Percentiles rank a stretch among this genome's conserved stretches.
These are phyloP conservation scores for Galaxias olidus DNA, from an alignment of 2,797 vertebrate genomes.

Conservation along the genomic window DNA sequence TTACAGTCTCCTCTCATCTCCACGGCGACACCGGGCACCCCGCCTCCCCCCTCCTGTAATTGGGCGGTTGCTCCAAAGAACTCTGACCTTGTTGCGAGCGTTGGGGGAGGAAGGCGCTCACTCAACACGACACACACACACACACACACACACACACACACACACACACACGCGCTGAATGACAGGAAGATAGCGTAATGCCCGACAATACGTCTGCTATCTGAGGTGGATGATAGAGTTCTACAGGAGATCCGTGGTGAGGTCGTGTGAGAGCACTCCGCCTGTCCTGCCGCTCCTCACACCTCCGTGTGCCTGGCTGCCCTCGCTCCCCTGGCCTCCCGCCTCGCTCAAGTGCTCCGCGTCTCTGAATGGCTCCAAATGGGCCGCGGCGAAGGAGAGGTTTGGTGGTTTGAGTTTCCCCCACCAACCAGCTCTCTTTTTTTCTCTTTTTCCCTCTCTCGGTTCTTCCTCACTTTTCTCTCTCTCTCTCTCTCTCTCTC, in stretches of 20 bases:
- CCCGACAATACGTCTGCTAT: too few relatives aligned
- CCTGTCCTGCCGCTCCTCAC: too few relatives aligned
- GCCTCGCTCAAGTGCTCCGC: conserved; percentile 27
- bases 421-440: too few relatives aligned
- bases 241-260: too few relatives aligned
- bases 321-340: conserved; percentile 24
- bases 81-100: conserved; percentile 66
- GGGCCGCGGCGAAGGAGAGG: conserved; percentile 48
- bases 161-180: conserved; percentile 18
- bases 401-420: conserved; percentile 56
- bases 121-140: conserved; percentile 7
- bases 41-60: conserved; percentile 42
- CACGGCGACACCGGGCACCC: conserved; percentile 59
- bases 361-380: conserved; percentile 55
- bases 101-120: conserved; percentile 26
- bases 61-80: conserved; percentile 62
- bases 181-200: conserved; percentile 54
- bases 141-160: conserved; percentile 21
- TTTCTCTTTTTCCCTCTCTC: too few relatives aligned
- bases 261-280: too few relatives aligned
- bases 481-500: conserved; percentile 19
- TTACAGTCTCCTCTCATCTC: conserved; percentile 74
- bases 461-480: conserved; percentile 24
- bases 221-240: too few relatives aligned
- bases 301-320: conserved; percentile 8